These are phyloP conservation scores for Synanthedon myopaeformis DNA, from an alignment of 2,888 invertebrate species.

Conservation along the genomic window DNA sequence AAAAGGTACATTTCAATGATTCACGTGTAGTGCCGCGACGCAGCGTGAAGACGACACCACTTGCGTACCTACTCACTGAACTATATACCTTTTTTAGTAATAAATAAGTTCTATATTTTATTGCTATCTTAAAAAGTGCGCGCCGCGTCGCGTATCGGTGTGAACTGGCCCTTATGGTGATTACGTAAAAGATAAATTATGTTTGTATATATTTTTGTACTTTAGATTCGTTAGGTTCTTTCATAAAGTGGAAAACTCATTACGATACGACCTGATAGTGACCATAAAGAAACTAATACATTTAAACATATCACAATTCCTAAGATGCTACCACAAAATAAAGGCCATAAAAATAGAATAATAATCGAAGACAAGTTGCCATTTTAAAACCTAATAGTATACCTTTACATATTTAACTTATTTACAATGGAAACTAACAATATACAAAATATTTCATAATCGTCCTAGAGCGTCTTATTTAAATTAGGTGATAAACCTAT, in stretches of 20 bases:
- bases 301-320: constrained; percentile 64
- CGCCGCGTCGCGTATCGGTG: too few relatives aligned
- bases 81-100: too few relatives aligned
- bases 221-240: constrained; percentile 14
- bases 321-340: constrained; percentile 67
- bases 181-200: constrained; percentile 24
- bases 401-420: constrained; percentile 58
- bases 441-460: constrained; percentile 54
- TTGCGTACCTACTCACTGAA: too few relatives aligned
- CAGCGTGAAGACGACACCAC: too few relatives aligned
- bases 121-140: too few relatives aligned
- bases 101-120: too few relatives aligned
- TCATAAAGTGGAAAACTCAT: too few relatives aligned
- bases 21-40: too few relatives aligned
- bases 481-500: constrained; percentile 61
- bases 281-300: constrained; percentile 19
- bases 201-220: constrained; percentile 64
- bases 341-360: constrained; percentile 41
- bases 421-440: constrained; percentile 66
- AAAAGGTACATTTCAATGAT: too few relatives aligned
- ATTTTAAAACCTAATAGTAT: constrained; percentile 48
- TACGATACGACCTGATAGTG: too few relatives aligned
- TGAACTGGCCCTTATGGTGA: neutral
- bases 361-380: constrained; percentile 30
- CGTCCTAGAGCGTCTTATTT: constrained; percentile 65